These are phyloP conservation scores for Blennius ocellaris DNA, from an alignment of 2,113 vertebrate genomes.

Conservation along the genomic window DNA sequence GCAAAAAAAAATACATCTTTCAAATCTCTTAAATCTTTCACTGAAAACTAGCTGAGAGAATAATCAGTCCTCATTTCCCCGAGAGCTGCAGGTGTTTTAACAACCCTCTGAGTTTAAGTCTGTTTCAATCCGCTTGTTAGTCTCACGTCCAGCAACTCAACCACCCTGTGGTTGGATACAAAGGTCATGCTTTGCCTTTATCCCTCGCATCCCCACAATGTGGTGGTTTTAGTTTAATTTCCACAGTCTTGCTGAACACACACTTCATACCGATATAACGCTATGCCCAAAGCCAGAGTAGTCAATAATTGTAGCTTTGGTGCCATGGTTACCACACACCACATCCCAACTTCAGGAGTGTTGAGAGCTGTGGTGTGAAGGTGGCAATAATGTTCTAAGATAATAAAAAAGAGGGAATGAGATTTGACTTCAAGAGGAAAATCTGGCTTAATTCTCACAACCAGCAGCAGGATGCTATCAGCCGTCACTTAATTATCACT, in stretches of 20 bases:
- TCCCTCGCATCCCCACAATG: neutral
- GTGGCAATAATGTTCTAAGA: neutral
- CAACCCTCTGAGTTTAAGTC: neutral
- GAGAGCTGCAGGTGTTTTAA: neutral
- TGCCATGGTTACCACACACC: neutral
- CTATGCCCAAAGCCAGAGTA: neutral
- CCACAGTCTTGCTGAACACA: neutral
- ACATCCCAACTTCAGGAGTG: neutral
- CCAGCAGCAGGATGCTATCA: neutral
- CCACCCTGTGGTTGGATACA: neutral
- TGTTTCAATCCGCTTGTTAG: neutral
- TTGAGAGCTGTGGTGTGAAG: neutral
- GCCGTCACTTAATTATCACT: neutral
- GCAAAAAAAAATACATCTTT: no score
- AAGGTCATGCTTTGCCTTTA: neutral
- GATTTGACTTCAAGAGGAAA: neutral
- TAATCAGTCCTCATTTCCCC: neutral
- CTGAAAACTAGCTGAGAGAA: neutral
- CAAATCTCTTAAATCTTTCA: no score
- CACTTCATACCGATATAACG: neutral
- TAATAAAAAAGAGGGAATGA: neutral
- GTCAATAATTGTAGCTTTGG: constrained; percentile 1
- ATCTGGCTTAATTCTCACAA: neutral
- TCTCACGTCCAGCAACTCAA: neutral
- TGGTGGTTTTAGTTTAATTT: neutral